Evolutionary conservation across 2,113 vertebrate species (phyloP), one percentile per base, ranked within the genome.

Genomic region (Pangasianodon hypophthalmus): DNA sequence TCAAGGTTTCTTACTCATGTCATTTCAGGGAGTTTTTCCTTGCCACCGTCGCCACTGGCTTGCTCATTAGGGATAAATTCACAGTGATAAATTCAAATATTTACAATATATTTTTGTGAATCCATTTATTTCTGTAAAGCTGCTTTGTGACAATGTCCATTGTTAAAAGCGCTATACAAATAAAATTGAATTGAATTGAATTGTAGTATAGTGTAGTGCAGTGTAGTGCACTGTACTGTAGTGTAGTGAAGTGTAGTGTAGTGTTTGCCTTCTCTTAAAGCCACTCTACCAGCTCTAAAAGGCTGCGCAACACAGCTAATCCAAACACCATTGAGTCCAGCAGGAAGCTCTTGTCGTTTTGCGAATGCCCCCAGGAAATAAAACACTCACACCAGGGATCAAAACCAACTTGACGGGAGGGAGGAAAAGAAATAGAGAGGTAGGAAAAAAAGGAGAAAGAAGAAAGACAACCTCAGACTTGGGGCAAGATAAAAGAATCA

Each of bases 391-490:
- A 87, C 24, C 29, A 24, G 88, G 52, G 54, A 84, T n/a, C 37
- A 84, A 67, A 62, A 48, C 2, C 71, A 79, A 50, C 87, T 32
- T 21, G 29, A 44, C 16, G 18, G 3, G 41, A 52, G 7, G 11
- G 16, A 37, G 62, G 46, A 52, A 26, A 77, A 82, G 48, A 83
- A 64, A 52, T 3, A 54, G 62, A 91, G 4, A 4, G 13, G 41
- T 13, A 86, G 29, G 75, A 88, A 89, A 88, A 58, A 82, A 91
- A 77, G 88, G 69, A 84, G 19, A 90, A 89, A 93, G 88, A 90
- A 93, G 92, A 87, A 88, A 90, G 73, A 85, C 86, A 56, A 86
- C 58, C 7, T 24, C 54, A 41, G 81, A 37, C 52, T 21, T 60
- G 54, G 10, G 82, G 21, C 19, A 58, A 21, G 37, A 83, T 58